Percentiles rank a stretch among this genome's conserved stretches.
These are phyloP conservation scores for Dendrocincla tyrannina DNA, from an alignment of 2,797 vertebrate species.

Conservation along the genomic window DNA sequence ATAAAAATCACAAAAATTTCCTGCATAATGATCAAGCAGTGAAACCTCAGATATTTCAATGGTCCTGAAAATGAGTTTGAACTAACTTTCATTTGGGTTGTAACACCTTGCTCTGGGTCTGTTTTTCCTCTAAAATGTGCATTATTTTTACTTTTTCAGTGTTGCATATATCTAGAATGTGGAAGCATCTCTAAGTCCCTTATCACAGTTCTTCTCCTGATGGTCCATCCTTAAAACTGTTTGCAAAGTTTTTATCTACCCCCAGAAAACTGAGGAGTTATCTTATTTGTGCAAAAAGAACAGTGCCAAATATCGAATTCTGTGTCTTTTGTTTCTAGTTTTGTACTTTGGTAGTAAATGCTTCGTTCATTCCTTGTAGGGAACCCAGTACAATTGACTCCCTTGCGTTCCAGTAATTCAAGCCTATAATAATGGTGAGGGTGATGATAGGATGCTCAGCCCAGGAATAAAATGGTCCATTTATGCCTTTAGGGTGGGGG, in stretches of 20 bases:
- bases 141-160: not conserved
- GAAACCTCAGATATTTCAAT: not conserved
- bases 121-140: not conserved
- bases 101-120: not conserved
- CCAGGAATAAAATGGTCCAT: not conserved
- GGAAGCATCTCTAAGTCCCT: not conserved
- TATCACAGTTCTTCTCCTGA: not conserved
- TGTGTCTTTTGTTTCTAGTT: not conserved
- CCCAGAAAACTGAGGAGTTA: not conserved
- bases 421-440: not conserved
- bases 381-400: not conserved
- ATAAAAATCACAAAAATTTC: not conserved
- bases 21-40: not conserved
- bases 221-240: not conserved
- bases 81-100: not conserved
- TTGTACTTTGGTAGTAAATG: not conserved
- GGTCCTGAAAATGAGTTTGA: not conserved
- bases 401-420: not conserved
- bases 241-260: not conserved
- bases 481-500: not conserved
- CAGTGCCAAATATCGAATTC: not conserved
- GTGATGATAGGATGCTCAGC: not conserved
- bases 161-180: not conserved
- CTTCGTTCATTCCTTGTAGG: not conserved
- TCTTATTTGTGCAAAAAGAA: not conserved